phyloP scores from a whole-genome alignment of 1,140 invertebrate species.

The Cyclina sinensis region DNA sequence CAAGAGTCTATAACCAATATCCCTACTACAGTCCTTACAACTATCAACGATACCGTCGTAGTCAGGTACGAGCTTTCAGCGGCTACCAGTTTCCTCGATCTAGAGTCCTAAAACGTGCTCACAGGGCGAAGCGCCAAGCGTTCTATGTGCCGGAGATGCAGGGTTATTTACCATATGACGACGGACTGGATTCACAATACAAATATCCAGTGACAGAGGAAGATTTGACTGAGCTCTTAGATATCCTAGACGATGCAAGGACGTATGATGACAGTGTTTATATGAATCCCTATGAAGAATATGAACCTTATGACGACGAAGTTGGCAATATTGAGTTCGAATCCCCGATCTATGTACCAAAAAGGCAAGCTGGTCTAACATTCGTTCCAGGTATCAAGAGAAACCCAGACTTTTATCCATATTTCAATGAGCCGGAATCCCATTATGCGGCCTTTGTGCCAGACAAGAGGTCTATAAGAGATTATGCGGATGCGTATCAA shows the following conservation, averaged over 20 bases:
- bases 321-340: neutral
- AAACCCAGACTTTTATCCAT: slow-evolving; percentile 50
- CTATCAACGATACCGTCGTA: slow-evolving; percentile 20
- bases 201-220: slow-evolving; percentile 29
- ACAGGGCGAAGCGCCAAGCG: slow-evolving; percentile 47
- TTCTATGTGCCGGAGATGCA: neutral
- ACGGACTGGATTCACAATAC: slow-evolving; percentile 1
- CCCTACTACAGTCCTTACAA: neutral
- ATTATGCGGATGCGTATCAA: slow-evolving; percentile 48
- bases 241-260: slow-evolving; percentile 16
- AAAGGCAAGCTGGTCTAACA: slow-evolving; percentile 47
- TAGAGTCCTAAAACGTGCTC: slow-evolving; percentile 28
- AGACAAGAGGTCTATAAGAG: slow-evolving; percentile 39
- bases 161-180: slow-evolving; percentile 7
- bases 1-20: neutral
- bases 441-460: slow-evolving; percentile 42
- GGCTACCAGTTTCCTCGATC: neutral
- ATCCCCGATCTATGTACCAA: slow-evolving; percentile 16
- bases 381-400: slow-evolving; percentile 61
- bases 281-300: slow-evolving; percentile 28
- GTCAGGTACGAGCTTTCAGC: neutral
- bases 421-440: slow-evolving; percentile 45
- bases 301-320: slow-evolving; percentile 24
- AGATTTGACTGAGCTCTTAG: slow-evolving; percentile 37
- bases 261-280: neutral